These are phyloP conservation scores for Eueides isabella DNA, from an alignment of 1,140 invertebrate species.

Conservation along the genomic window DNA sequence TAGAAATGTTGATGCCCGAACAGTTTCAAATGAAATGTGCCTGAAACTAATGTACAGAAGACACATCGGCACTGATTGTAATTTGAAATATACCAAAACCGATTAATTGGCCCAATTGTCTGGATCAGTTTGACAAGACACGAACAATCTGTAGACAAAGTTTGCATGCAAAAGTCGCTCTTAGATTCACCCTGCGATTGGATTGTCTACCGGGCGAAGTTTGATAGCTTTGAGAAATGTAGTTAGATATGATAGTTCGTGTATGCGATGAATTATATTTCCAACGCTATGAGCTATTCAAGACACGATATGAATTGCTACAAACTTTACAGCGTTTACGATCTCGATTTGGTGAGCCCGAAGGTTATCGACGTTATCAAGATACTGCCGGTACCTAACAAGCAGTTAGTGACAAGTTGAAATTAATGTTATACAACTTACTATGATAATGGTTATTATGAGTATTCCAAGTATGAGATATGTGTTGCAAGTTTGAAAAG, in stretches of 20 bases:
- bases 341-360: constrained; percentile 51
- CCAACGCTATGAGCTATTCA: constrained; percentile 51
- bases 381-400: constrained; percentile 44
- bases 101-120: constrained; percentile 72
- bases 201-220: constrained; percentile 72
- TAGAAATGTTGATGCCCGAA: not conserved
- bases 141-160: constrained; percentile 68
- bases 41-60: not conserved
- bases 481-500: not conserved
- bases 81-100: constrained; percentile 51
- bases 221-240: constrained; percentile 74
- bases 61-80: constrained; percentile 43
- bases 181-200: constrained; percentile 63
- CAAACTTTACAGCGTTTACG: constrained; percentile 46
- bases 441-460: not conserved
- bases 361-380: constrained; percentile 34
- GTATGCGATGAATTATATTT: constrained; percentile 62
- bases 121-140: constrained; percentile 65
- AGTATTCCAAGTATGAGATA: not conserved
- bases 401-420: constrained; percentile 26
- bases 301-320: constrained; percentile 59
- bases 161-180: constrained; percentile 75
- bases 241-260: constrained; percentile 65
- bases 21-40: not conserved
- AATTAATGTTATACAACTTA: constrained; percentile 23